Evolutionary conservation across 2,113 vertebrate genomes (phyloP).

Genomic region (Catharus minimus): DNA sequence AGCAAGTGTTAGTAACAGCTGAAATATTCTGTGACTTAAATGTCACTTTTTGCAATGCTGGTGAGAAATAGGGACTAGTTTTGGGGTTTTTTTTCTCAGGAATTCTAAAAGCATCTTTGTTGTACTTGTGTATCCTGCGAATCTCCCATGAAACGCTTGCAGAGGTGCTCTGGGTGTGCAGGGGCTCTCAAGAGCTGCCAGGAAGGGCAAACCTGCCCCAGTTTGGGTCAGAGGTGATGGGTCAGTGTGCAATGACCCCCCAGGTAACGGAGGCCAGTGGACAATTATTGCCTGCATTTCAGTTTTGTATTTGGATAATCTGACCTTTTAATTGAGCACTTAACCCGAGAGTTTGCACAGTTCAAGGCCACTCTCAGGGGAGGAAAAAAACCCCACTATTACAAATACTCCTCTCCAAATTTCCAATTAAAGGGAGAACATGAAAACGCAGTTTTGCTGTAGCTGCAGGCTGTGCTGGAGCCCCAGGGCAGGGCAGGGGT

Average conservation of each 20-base stretch:
- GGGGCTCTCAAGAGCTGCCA: conserved; percentile 19
- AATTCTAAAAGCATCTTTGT: neutral
- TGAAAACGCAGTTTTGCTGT: accelerated
- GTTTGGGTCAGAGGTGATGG: conserved; percentile 14
- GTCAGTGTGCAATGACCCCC: conserved; percentile 20
- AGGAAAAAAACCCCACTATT: neutral
- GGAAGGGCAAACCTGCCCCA: neutral
- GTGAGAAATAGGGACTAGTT: neutral
- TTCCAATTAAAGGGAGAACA: neutral
- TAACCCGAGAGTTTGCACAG: conserved; percentile 37
- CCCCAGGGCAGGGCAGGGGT: neutral
- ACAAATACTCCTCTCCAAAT: neutral
- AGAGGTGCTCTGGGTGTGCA: neutral
- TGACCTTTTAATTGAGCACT: conserved; percentile 64
- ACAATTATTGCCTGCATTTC: conserved; percentile 58
- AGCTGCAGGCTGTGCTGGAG: neutral
- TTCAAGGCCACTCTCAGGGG: neutral
- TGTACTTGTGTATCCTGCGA: neutral
- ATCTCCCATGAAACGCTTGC: neutral
- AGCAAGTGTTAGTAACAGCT: neutral
- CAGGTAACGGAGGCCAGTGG: conserved; percentile 50
- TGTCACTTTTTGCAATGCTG: neutral
- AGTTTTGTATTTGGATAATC: conserved; percentile 27
- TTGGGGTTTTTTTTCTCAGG: neutral
- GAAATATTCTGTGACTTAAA: neutral